Evolutionary conservation across 2,113 vertebrate genomes (phyloP).

Genomic region (Rhinolophus sinicus): DNA sequence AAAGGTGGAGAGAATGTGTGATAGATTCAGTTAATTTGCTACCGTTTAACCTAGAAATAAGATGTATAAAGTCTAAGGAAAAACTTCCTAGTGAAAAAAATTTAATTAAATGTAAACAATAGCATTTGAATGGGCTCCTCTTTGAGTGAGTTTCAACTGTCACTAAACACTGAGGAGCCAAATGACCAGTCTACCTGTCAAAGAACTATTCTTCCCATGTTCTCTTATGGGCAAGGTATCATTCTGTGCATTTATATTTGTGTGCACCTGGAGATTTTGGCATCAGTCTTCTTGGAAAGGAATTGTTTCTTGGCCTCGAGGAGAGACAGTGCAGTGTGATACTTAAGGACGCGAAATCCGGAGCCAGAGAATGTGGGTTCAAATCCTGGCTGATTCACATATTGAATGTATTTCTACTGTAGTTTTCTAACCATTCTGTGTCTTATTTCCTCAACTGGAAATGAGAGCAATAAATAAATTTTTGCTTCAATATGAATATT

Average conservation of each 20-base stretch:
- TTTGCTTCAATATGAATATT: neutral
- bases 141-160: neutral
- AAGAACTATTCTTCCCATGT: neutral
- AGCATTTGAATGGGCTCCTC: neutral
- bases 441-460: neutral
- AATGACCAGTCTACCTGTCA: neutral
- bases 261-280: neutral
- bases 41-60: slow-evolving; percentile 14
- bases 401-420: neutral
- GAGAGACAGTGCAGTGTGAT: neutral
- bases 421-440: neutral
- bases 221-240: neutral
- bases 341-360: neutral
- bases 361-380: neutral
- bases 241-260: neutral
- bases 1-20: neutral
- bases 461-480: neutral
- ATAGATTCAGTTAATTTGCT: neutral
- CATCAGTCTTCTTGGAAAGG: neutral
- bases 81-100: neutral
- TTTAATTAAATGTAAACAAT: slow-evolving; percentile 5
- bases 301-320: neutral
- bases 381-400: neutral
- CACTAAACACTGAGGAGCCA: neutral
- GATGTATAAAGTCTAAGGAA: neutral